phyloP scores from a whole-genome alignment of 2,888 invertebrate genomes.

The Matsumyia berberina region DNA sequence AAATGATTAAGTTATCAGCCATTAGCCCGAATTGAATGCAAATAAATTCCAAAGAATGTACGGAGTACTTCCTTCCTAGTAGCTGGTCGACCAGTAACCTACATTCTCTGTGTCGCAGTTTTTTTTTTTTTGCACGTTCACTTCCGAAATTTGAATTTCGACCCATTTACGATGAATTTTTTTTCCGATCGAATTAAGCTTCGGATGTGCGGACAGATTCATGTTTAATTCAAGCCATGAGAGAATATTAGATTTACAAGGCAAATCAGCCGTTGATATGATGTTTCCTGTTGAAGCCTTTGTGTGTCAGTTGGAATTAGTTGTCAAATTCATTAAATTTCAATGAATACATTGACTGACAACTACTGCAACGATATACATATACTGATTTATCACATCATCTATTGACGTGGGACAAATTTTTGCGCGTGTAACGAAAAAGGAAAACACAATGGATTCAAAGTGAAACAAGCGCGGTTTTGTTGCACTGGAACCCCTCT shows the following conservation, averaged over 20 bases:
- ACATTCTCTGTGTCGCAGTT: conserved; percentile 14
- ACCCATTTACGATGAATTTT: conserved; percentile 1
- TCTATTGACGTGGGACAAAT: background rate
- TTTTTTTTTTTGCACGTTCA: background rate
- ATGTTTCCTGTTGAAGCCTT: background rate
- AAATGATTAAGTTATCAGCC: conserved; percentile 48
- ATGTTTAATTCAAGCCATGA: background rate
- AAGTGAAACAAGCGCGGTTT: too few species aligned
- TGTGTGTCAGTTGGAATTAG: background rate
- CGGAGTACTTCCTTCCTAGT: conserved; percentile 31
- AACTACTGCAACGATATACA: background rate
- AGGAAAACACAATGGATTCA: too few species aligned
- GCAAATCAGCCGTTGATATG: background rate
- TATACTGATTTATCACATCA: too few species aligned
- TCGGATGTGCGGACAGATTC: background rate
- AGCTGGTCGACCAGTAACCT: background rate
- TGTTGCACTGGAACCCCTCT: too few species aligned
- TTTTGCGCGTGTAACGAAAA: too few species aligned
- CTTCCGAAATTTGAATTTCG: conserved; percentile 28
- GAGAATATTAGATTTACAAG: background rate
- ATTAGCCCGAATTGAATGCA: conserved; percentile 30
- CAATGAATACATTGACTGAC: background rate
- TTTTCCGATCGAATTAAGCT: conserved; percentile 6
- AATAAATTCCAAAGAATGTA: conserved; percentile 37
- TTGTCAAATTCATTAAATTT: background rate